These are phyloP conservation scores for Gandaritis pyraliata DNA, from an alignment of 2,888 invertebrate genomes.

Conservation along the genomic window DNA sequence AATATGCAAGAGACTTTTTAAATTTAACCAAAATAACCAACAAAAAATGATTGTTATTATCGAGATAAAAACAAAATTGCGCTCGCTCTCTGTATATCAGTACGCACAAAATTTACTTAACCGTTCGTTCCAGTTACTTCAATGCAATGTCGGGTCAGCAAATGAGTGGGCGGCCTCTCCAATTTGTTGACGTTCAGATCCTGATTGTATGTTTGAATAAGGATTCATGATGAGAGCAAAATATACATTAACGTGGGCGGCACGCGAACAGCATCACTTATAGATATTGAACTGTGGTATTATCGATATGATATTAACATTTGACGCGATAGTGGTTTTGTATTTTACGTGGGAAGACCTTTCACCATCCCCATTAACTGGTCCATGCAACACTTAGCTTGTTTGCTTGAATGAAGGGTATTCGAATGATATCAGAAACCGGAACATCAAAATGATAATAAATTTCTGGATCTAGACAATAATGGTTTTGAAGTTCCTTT, in stretches of 20 bases:
- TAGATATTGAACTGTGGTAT: slow-evolving; percentile 56
- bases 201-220: slow-evolving; percentile 70
- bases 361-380: slow-evolving; percentile 35
- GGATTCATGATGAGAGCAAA: slow-evolving; percentile 61
- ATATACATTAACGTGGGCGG: slow-evolving; percentile 60
- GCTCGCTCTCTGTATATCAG: slow-evolving; percentile 21
- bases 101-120: slow-evolving; percentile 36
- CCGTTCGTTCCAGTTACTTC: slow-evolving; percentile 41
- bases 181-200: slow-evolving; percentile 72
- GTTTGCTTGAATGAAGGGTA: slow-evolving; percentile 20
- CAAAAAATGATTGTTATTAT: slow-evolving; percentile 19
- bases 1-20: background rate
- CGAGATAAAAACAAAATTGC: slow-evolving; percentile 34
- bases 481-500: too few species aligned
- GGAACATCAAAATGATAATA: background rate
- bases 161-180: slow-evolving; percentile 69
- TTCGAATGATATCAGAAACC: slow-evolving; percentile 21
- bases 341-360: slow-evolving; percentile 42
- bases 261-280: slow-evolving; percentile 58
- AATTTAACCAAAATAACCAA: slow-evolving; percentile 13
- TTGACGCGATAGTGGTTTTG: slow-evolving; percentile 39
- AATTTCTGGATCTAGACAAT: too few species aligned
- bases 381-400: slow-evolving; percentile 23
- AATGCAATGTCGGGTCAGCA: slow-evolving; percentile 42
- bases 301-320: slow-evolving; percentile 54